Evolutionary conservation across 2,888 invertebrate species (phyloP), one percentile per base, ranked within the genome.

Genomic region (Caenorhabditis imperialis): DNA sequence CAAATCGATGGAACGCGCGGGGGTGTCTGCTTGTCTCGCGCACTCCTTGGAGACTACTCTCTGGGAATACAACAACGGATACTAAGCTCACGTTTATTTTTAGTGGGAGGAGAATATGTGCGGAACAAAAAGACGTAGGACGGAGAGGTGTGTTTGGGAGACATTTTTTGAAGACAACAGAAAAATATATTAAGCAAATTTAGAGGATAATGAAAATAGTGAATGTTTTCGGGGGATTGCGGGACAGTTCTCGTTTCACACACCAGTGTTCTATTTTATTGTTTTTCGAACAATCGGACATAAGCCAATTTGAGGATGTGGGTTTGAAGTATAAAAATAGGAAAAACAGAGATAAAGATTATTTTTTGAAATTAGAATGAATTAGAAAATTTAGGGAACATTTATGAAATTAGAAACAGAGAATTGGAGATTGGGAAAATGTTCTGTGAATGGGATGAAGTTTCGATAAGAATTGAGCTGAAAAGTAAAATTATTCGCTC

Each of bases 181-280:
- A 40, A n/a, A 40, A 18, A 10, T 6, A 14, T 14, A 40, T 14
- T 16, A 6, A 40, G 40, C 5, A 40, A 18, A 18, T 6, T 5
- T 6, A 14, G 40, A 18, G 18, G 40, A 40, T 14, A 40, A 18
- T 16, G 30, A 18, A 40, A n/a, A 40, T 5, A 40, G 40, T 5
- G 40, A 40, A 4, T 16, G 40, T 16, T 23, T 20, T n/a, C 10
- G 30, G 20, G n/a, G 40, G 40, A 14, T 27, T 16, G 37, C 8
- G 35, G 53, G 23, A 51, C 22, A 51, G 33, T 22, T 16, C 27
- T 35, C 27, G 25, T 45, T 6, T 25, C 10, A 25, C 35, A 48
- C 47, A 57, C 65, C 55, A 65, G 63, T 65, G 55, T 65, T 65
- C 57, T 65, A 65, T 57, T 55, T 44, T 48, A 50, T 65, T 63